Evolutionary conservation across 2,113 vertebrate genomes (phyloP).

Genomic region (Anas platyrhynchos): DNA sequence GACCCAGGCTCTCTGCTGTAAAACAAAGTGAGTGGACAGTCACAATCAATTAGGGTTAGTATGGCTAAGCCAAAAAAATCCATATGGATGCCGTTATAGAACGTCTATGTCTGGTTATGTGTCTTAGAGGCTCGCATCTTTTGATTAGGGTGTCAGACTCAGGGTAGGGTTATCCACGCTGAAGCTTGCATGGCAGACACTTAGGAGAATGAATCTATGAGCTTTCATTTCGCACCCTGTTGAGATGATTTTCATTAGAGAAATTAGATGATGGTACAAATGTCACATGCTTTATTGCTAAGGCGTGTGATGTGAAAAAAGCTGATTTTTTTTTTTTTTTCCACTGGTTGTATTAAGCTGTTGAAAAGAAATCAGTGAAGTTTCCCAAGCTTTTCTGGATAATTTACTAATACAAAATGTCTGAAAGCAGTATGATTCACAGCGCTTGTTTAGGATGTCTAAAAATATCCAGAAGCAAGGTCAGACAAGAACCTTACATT

Average conservation of each 20-base stretch:
- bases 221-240: neutral
- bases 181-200: neutral
- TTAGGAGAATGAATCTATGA: neutral
- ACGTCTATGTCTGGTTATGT: neutral
- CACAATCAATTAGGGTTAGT: neutral
- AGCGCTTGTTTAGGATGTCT: neutral
- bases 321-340: neutral
- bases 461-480: neutral
- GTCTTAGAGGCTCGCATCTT: neutral
- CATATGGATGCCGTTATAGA: neutral
- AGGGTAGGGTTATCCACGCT: neutral
- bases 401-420: neutral
- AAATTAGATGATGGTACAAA: neutral
- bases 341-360: neutral
- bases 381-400: neutral
- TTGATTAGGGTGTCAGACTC: neutral
- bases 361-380: neutral
- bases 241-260: neutral
- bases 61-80: neutral
- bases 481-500: neutral
- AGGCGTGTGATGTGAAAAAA: neutral
- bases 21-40: neutral
- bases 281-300: neutral
- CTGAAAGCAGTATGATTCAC: neutral
- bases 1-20: neutral